These are phyloP conservation scores for Phenacoccus solenopsis DNA, from an alignment of 1,140 invertebrate species.

Conservation along the genomic window DNA sequence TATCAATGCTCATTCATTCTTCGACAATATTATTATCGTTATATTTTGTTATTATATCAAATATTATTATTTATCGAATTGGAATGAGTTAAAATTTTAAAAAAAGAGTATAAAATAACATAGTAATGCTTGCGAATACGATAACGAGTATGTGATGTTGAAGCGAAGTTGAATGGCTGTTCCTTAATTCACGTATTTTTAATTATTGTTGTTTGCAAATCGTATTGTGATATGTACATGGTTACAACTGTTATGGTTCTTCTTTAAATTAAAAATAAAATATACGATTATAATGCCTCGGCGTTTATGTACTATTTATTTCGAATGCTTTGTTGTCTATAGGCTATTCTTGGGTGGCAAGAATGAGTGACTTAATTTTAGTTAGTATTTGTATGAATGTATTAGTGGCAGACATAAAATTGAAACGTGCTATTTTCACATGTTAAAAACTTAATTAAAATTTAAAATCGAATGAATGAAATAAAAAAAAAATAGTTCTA, in stretches of 20 bases:
- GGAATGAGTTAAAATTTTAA: not conserved
- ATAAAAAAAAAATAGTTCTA: no score
- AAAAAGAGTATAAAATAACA: no score
- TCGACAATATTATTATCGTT: slow-evolving; percentile 2
- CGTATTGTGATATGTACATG: slow-evolving; percentile 15
- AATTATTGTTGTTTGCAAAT: slow-evolving; percentile 15
- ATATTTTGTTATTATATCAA: not conserved
- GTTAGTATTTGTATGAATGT: no score
- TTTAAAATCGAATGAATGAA: no score
- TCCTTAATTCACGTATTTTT: slow-evolving; percentile 10
- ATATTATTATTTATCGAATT: not conserved
- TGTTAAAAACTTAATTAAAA: no score
- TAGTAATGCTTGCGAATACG: not conserved
- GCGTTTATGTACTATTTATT: not conserved
- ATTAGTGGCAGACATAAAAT: no score
- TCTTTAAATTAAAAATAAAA: not conserved
- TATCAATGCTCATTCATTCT: not conserved
- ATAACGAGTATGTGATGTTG: not conserved
- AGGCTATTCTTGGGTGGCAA: no score
- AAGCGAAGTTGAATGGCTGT: not conserved
- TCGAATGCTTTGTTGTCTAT: not conserved
- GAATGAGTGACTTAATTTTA: no score
- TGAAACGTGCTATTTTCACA: no score
- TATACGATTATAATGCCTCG: not conserved
- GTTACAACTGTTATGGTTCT: slow-evolving; percentile 9